phyloP scores from a whole-genome alignment of 2,113 vertebrate genomes.

The Danio rerio region DNA sequence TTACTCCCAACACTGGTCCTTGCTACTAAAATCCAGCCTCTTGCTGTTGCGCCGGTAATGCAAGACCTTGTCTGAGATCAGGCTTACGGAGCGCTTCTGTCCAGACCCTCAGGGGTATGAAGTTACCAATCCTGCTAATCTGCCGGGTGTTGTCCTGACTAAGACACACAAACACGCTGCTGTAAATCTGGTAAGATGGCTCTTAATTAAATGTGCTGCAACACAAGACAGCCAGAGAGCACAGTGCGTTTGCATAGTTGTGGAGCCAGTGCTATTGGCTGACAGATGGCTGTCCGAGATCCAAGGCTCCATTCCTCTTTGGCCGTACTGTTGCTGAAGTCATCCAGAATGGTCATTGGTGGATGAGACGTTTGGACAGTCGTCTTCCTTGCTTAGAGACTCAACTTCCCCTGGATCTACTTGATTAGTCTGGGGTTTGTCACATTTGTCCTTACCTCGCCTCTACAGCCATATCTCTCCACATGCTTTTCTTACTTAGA shows the following conservation, averaged over 20 bases:
- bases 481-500: too few relatives aligned
- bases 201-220: constrained; percentile 63
- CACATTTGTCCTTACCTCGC: constrained; percentile 3
- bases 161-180: constrained; percentile 59
- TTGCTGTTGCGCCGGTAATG: constrained; percentile 14
- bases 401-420: not conserved
- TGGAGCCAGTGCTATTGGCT: constrained; percentile 57
- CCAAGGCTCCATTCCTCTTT: constrained; percentile 23
- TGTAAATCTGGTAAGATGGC: constrained; percentile 59
- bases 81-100: constrained; percentile 24
- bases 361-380: constrained; percentile 13
- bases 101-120: constrained; percentile 40
- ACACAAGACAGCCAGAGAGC: constrained; percentile 55
- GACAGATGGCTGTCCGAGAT: constrained; percentile 51
- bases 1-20: too few relatives aligned
- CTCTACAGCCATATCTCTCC: not conserved
- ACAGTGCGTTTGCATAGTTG: constrained; percentile 37
- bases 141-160: constrained; percentile 56
- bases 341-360: constrained; percentile 4
- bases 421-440: constrained; percentile 2
- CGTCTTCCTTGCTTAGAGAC: constrained; percentile 17
- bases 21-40: constrained; percentile 21
- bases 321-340: constrained; percentile 3
- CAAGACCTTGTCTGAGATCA: constrained; percentile 43
- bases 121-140: constrained; percentile 60